phyloP scores from a whole-genome alignment of 2,113 vertebrate species.

The Tautogolabrus adspersus region DNA sequence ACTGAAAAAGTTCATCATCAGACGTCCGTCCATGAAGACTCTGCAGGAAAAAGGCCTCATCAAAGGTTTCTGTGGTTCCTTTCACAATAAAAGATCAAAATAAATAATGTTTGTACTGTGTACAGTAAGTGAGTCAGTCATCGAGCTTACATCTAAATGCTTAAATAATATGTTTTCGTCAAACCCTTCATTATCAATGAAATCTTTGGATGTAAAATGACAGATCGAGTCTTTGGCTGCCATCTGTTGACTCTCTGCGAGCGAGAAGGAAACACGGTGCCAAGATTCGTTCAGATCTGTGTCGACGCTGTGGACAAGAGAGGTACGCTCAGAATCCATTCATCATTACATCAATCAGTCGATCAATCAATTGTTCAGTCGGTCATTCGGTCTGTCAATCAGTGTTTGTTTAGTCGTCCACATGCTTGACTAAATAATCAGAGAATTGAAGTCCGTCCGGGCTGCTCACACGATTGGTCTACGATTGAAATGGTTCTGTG shows the following conservation, averaged over 20 bases:
- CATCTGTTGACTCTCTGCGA: conserved; percentile 89
- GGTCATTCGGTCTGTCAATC: too few species aligned
- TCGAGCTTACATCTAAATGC: too few species aligned
- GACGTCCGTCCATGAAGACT: conserved; percentile 72
- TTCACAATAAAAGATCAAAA: not conserved
- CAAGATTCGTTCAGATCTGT: conserved; percentile 89
- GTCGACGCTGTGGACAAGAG: conserved; percentile 90
- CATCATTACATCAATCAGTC: not conserved
- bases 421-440: too few species aligned
- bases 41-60: conserved; percentile 73
- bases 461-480: too few species aligned
- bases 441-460: too few species aligned
- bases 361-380: not conserved
- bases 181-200: too few species aligned
- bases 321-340: conserved; percentile 78
- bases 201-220: too few species aligned
- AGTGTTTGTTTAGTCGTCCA: too few species aligned
- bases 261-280: conserved; percentile 90
- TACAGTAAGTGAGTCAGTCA: too few species aligned
- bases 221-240: conserved; percentile 95
- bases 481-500: too few species aligned
- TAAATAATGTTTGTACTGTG: too few species aligned
- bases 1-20: conserved; percentile 69
- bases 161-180: too few species aligned
- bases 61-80: conserved; percentile 50